Evolutionary conservation across 2,888 invertebrate species (phyloP), one percentile per base, ranked within the genome.

Genomic region (Bruchidius siliquastri): DNA sequence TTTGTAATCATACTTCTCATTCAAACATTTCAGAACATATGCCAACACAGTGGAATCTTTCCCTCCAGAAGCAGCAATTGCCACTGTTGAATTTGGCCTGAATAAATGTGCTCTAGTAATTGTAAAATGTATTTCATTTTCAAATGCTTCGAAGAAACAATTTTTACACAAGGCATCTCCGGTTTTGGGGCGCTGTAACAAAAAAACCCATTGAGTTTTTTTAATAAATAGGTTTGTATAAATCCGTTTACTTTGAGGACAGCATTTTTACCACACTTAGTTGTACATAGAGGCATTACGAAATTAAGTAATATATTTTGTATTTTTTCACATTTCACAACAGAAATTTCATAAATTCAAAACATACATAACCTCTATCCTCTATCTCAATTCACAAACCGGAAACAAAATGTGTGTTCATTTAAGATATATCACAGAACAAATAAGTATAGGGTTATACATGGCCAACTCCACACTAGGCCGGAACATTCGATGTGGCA

Each of bases 41-140:
- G 99, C 99, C 73, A 99, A 88, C 20, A 99, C 99, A 1, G 99
- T 99, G 0, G 99, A 99, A 86, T 99, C 99, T 88, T 96, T 96
- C 30, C 96, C 96, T 32, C 96, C 96, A 67, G 96, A 96, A 0
- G 98, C 98, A 30, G 96, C 98, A 26, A 98, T 92, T 0, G 98
- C 98, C 26, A 98, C 96, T 68, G 92, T 93, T 82, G 95, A 92
- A 0, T 96, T 96, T 72, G 88, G 89, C 72, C 91, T 92, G 84
- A 99, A 98, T 71, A 99, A 88, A 77, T 93, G 90, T 22, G 92
- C 94, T 82, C 92, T 91, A 0, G 88, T 88, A 71, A 99, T 97
- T 0, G 98, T 98, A 82, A 93, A 92, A 87, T 99, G 98, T 77
- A 98, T 92, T 89, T 99, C 99, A 72, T 93, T 92, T 88, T 99